Conservation (phyloP, 2,888 invertebrate genomes). For the Spisula solida region DNA sequence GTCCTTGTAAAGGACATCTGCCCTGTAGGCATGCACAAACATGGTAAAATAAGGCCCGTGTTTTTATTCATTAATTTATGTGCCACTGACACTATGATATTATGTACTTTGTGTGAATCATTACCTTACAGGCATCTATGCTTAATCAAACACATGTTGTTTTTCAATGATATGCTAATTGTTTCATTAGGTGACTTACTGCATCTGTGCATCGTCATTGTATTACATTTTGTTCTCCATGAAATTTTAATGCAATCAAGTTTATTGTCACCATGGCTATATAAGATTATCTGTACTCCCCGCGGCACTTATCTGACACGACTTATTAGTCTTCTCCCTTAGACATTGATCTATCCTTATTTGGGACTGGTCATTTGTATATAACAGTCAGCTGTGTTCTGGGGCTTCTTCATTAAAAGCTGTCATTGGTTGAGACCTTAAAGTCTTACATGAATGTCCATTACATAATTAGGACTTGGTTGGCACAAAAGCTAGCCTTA, state of each 20-base stretch:
- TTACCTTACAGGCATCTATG: neutral
- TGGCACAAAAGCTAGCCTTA: neutral
- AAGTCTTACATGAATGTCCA: neutral
- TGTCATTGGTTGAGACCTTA: too few relatives aligned
- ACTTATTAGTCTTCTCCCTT: neutral
- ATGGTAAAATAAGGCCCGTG: neutral
- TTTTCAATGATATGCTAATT: neutral
- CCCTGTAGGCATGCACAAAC: neutral
- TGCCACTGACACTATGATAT: neutral
- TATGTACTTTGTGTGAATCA: neutral
- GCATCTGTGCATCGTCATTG: neutral
- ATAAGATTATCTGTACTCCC: neutral
- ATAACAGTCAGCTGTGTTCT: too few relatives aligned
- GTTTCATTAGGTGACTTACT: neutral
- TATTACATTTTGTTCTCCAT: neutral
- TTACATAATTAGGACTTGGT: neutral
- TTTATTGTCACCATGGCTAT: neutral
- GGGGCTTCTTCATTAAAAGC: neutral
- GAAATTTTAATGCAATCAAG: neutral
- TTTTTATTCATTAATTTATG: neutral
- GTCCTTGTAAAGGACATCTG: neutral
- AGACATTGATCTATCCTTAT: neutral
- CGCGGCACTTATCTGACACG: neutral
- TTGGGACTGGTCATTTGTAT: neutral
- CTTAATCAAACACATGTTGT: constrained; percentile 9